Percentiles rank a stretch among this genome's conserved stretches.
These are phyloP conservation scores for Eptesicus fuscus DNA, from an alignment of 2,113 vertebrate species.

Conservation along the genomic window DNA sequence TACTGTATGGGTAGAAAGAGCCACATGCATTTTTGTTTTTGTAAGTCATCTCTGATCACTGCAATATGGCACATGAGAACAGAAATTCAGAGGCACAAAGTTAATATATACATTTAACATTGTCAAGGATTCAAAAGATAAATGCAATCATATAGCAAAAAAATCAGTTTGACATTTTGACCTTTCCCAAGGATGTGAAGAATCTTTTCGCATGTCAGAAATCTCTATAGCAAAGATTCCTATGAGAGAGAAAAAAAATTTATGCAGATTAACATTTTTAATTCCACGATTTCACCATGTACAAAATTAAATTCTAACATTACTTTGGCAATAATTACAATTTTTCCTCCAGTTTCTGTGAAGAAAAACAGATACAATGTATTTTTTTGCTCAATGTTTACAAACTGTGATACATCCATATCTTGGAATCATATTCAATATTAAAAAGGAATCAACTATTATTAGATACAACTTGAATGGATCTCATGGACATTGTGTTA, in stretches of 20 bases:
- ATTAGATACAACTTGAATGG: background rate
- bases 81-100: constrained; percentile 53
- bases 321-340: background rate
- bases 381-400: constrained; percentile 15
- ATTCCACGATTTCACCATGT: too few relatives aligned
- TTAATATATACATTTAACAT: constrained; percentile 74
- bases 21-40: constrained; percentile 49
- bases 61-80: constrained; percentile 56
- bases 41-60: constrained; percentile 43
- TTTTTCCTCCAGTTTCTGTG: background rate
- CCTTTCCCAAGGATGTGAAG: constrained; percentile 65
- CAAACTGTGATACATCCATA: background rate
- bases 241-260: too few relatives aligned
- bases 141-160: constrained; percentile 73
- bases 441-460: background rate
- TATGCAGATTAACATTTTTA: too few relatives aligned
- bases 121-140: constrained; percentile 73
- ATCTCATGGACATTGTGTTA: background rate
- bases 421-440: background rate
- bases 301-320: too few relatives aligned
- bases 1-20: constrained; percentile 37
- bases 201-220: constrained; percentile 63
- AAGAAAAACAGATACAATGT: constrained; percentile 13
- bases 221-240: too few relatives aligned
- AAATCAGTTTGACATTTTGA: constrained; percentile 69